These are phyloP conservation scores for Marronus borbonicus DNA, from an alignment of 2,888 invertebrate genomes.

Conservation along the genomic window DNA sequence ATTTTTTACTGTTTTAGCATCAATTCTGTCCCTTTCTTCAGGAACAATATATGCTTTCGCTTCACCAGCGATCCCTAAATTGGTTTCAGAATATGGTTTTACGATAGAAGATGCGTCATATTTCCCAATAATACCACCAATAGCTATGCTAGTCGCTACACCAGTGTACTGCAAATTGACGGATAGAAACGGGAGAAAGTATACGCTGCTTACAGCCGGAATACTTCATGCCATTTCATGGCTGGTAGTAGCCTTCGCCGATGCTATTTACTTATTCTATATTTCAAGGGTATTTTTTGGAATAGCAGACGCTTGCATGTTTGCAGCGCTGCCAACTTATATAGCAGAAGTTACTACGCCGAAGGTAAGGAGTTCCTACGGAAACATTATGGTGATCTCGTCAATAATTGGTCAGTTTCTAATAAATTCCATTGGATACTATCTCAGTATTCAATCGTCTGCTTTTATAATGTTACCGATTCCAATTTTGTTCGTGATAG, in stretches of 20 bases:
- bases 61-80: constrained; percentile 64
- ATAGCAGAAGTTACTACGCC: constrained; percentile 64
- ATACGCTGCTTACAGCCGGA: constrained; percentile 59
- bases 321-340: constrained; percentile 61
- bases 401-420: constrained; percentile 61
- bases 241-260: constrained; percentile 59
- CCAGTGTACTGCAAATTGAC: constrained; percentile 59
- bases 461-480: constrained; percentile 74
- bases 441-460: constrained; percentile 71
- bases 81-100: constrained; percentile 60
- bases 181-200: constrained; percentile 62
- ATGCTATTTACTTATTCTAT: constrained; percentile 61
- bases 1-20: constrained; percentile 14
- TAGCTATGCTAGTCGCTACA: constrained; percentile 59
- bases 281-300: constrained; percentile 61
- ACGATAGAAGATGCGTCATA: constrained; percentile 64
- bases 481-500: constrained; percentile 73
- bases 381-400: constrained; percentile 60
- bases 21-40: constrained; percentile 16
- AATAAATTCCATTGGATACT: constrained; percentile 73
- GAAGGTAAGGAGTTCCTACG: constrained; percentile 63
- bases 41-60: constrained; percentile 62
- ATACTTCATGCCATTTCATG: constrained; percentile 61
- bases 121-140: constrained; percentile 62
- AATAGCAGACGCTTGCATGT: constrained; percentile 61